These are phyloP conservation scores for Arctocebus calabarensis DNA, from an alignment of 2,797 vertebrate species.

Conservation along the genomic window DNA sequence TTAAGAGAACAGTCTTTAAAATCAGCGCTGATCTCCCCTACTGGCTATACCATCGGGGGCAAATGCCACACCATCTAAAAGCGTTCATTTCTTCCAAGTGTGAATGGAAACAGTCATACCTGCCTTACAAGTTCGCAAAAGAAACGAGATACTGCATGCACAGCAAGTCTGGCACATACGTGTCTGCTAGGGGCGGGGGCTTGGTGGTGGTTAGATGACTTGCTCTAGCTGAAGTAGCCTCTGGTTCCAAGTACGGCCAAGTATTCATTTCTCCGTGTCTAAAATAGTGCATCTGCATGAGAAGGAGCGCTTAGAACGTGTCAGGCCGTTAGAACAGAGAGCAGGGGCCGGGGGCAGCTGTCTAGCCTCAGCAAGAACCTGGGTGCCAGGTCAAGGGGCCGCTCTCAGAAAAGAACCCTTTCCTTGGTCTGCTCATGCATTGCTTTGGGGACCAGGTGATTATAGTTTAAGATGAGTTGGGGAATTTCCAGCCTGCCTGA, in stretches of 20 bases:
- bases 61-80: neutral
- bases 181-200: too few species aligned
- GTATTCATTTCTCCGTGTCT: neutral
- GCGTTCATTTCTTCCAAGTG: neutral
- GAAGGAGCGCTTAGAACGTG: slow-evolving; percentile 6
- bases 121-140: neutral
- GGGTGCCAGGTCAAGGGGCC: neutral
- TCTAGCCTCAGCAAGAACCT: slow-evolving; percentile 57
- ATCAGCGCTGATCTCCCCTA: neutral
- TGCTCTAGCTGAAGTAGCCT: neutral
- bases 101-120: neutral
- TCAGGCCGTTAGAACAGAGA: neutral
- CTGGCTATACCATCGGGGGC: neutral
- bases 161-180: accelerated
- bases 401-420: slow-evolving; percentile 62
- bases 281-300: slow-evolving; percentile 59
- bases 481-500: slow-evolving; percentile 80
- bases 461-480: slow-evolving; percentile 72
- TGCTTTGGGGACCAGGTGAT: slow-evolving; percentile 78
- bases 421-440: neutral
- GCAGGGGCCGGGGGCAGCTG: neutral
- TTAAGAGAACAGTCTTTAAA: neutral
- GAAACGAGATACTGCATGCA: neutral
- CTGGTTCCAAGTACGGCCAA: neutral
- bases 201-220: neutral